phyloP scores from a whole-genome alignment of 2,113 vertebrate species.

The Indicator indicator region DNA sequence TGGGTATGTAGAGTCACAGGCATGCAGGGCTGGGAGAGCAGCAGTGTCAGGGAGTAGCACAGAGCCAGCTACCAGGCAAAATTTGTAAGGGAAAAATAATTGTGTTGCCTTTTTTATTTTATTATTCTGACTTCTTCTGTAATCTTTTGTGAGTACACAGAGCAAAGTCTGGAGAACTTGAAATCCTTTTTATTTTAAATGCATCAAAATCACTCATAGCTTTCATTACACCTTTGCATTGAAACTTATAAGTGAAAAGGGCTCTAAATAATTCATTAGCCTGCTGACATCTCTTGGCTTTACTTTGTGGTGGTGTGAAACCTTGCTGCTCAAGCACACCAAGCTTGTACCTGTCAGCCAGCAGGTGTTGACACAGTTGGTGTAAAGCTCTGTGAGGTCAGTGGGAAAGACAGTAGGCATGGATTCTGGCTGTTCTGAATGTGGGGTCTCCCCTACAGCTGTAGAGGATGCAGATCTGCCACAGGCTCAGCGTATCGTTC shows the following conservation, averaged over 20 bases:
- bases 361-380: neutral
- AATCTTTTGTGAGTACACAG: neutral
- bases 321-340: neutral
- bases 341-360: neutral
- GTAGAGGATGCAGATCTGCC: neutral
- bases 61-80: neutral
- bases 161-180: neutral
- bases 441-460: neutral
- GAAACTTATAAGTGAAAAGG: neutral
- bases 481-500: fast-evolving
- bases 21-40: fast-evolving
- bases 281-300: neutral
- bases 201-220: fast-evolving
- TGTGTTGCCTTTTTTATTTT: neutral
- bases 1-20: fast-evolving
- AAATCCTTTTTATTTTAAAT: neutral
- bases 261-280: neutral
- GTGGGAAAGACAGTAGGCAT: neutral
- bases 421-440: neutral
- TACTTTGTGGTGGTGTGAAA: neutral
- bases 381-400: neutral
- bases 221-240: neutral
- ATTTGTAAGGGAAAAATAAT: neutral
- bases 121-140: neutral
- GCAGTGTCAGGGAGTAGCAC: fast-evolving